Percentiles rank a stretch among this genome's conserved stretches.
Evolutionary conservation across 1,140 invertebrate genomes (phyloP).

Genomic region (Lucilia sericata): DNA sequence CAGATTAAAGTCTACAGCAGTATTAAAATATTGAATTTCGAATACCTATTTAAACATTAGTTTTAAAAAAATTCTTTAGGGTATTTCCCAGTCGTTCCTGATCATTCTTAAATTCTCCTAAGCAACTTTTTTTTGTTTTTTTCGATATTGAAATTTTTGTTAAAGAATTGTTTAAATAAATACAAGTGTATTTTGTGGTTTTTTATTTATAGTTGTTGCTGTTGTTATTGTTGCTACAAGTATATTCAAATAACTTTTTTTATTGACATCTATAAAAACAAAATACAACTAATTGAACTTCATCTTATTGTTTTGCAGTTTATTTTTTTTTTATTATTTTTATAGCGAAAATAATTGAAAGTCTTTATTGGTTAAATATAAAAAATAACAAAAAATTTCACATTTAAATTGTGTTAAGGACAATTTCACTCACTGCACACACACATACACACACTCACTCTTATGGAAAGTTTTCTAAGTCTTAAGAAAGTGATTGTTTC

Average conservation of each 20-base stretch:
- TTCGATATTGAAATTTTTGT: neutral
- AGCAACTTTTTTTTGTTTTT: neutral
- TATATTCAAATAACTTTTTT: neutral
- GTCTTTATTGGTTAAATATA: neutral
- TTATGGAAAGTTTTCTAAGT: conserved; percentile 8
- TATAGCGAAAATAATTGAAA: conserved; percentile 10
- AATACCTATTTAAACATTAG: too few species aligned
- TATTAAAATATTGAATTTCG: neutral
- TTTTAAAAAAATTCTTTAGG: neutral
- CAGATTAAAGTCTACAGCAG: too few species aligned
- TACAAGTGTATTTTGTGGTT: neutral
- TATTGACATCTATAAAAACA: neutral
- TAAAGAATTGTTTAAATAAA: neutral
- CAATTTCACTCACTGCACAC: conserved; percentile 1
- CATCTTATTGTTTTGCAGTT: neutral
- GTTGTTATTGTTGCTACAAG: neutral
- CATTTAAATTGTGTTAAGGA: conserved; percentile 17
- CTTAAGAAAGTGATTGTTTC: neutral
- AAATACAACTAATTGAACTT: neutral
- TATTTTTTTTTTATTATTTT: neutral
- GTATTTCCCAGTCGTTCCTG: too few species aligned
- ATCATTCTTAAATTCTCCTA: too few species aligned
- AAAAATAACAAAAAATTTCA: conserved; percentile 16
- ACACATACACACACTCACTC: neutral
- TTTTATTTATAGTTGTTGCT: neutral